Evolutionary conservation across 2,797 vertebrate species (phyloP).

Genomic region (Tapirus indicus): DNA sequence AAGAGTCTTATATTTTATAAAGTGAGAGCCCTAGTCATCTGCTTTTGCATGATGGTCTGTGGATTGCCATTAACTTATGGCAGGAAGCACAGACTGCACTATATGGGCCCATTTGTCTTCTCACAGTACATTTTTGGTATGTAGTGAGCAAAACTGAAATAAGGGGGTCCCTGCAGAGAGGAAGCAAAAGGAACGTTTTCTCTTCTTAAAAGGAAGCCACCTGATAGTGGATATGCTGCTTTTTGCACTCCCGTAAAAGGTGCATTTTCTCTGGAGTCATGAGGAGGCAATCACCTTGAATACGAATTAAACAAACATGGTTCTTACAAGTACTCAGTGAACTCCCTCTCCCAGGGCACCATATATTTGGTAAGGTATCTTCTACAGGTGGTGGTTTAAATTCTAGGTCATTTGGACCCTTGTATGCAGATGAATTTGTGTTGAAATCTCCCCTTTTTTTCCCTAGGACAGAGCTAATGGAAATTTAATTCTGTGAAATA

Average conservation of each 20-base stretch:
- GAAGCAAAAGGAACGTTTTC: background rate
- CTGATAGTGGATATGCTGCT: background rate
- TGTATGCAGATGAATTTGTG: background rate
- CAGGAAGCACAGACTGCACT: background rate
- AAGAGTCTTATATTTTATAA: background rate
- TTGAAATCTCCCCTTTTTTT: background rate
- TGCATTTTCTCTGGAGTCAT: background rate
- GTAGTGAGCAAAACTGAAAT: background rate
- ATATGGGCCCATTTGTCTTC: background rate
- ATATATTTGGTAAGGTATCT: background rate
- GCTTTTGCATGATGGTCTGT: background rate
- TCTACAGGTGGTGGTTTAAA: background rate
- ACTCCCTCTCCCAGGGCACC: background rate
- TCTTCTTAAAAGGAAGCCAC: background rate
- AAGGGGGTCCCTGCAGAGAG: background rate
- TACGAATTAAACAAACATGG: background rate
- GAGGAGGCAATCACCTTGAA: background rate
- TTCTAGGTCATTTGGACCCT: background rate
- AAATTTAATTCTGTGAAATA: slow-evolving; percentile 68
- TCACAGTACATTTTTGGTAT: background rate
- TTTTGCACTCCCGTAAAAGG: background rate
- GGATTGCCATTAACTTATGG: background rate
- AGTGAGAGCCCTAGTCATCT: background rate
- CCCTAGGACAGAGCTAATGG: background rate
- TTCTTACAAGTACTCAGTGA: background rate